phyloP scores from a whole-genome alignment of 2,888 invertebrate genomes.

The Troides oblongomaculatus region DNA sequence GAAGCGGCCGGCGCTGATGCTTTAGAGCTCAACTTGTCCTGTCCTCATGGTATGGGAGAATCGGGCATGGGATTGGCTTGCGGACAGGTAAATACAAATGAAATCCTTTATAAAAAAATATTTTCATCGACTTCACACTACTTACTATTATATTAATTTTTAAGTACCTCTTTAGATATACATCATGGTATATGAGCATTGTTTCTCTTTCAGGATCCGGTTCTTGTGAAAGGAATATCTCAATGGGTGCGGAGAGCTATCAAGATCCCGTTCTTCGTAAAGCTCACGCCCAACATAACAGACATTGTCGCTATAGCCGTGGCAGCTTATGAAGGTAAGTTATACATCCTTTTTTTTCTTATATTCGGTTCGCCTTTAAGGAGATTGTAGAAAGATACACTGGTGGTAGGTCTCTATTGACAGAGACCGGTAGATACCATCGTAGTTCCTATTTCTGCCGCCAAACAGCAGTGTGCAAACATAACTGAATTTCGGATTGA shows the following conservation, averaged over 20 bases:
- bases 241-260: constrained; percentile 92
- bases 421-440: too few relatives aligned
- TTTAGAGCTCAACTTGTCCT: constrained; percentile 96
- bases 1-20: constrained; percentile 95
- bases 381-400: too few relatives aligned
- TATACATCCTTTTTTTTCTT: not conserved
- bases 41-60: constrained; percentile 99
- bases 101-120: not conserved
- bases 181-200: not conserved
- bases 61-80: constrained; percentile 99
- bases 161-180: not conserved
- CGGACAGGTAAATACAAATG: constrained; percentile 85
- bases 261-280: constrained; percentile 97
- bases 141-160: not conserved
- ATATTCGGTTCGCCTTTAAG: too few relatives aligned
- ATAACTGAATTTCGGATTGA: too few relatives aligned
- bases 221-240: constrained; percentile 92
- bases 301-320: constrained; percentile 92
- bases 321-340: constrained; percentile 91
- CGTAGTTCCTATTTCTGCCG: too few relatives aligned
- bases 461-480: too few relatives aligned
- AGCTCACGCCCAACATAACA: constrained; percentile 98
- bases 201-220: constrained; percentile 84
- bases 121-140: not conserved
- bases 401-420: too few relatives aligned